Conservation (phyloP, 2,888 invertebrate species). For the Phyto melanocephala region DNA sequence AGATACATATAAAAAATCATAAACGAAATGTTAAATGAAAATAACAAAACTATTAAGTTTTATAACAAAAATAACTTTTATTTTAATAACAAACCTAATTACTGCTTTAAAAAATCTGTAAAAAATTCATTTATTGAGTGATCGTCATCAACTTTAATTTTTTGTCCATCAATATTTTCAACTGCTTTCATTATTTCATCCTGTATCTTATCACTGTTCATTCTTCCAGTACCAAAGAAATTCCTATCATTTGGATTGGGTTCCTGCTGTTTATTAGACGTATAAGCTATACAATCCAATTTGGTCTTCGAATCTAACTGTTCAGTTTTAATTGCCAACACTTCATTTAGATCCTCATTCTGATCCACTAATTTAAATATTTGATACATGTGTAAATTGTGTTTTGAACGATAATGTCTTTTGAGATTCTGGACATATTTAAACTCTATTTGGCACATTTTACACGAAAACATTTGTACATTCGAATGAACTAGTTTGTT, state of each 20-base stretch:
- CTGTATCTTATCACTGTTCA: conserved; percentile 29
- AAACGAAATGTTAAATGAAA: too few species aligned
- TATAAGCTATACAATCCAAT: background rate
- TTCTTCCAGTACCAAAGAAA: conserved; percentile 1
- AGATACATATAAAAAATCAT: too few species aligned
- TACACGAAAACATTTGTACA: conserved; percentile 6
- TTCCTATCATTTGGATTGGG: background rate
- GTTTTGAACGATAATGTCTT: conserved; percentile 17
- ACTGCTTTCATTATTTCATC: conserved; percentile 53
- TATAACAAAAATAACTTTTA: too few species aligned
- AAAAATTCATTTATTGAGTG: conserved; percentile 66
- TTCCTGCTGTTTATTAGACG: background rate
- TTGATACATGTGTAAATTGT: conserved; percentile 37
- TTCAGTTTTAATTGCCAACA: background rate
- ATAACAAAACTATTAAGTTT: too few species aligned
- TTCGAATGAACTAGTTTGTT: conserved; percentile 20
- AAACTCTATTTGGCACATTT: conserved; percentile 17
- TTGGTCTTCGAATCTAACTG: background rate
- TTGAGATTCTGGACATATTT: background rate
- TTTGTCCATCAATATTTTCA: conserved; percentile 10
- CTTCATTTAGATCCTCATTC: conserved; percentile 28
- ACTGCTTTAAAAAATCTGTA: conserved; percentile 20
- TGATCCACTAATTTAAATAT: background rate
- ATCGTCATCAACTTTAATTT: conserved; percentile 60
- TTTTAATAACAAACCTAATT: too few species aligned